Evolutionary conservation across 2,113 vertebrate genomes (phyloP), one percentile per base, ranked within the genome.

Genomic region (Burhinus oedicnemus): DNA sequence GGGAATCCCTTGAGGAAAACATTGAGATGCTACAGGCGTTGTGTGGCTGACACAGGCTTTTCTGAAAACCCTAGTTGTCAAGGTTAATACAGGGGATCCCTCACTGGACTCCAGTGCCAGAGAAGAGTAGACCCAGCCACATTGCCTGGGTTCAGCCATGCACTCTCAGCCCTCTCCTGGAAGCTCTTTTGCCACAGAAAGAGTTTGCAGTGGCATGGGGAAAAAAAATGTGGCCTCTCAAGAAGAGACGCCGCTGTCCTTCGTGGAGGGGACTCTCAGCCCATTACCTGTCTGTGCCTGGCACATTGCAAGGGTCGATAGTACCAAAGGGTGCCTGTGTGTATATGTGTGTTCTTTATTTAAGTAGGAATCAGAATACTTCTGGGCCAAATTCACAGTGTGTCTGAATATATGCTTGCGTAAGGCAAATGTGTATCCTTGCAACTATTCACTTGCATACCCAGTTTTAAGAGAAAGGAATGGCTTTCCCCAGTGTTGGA

Each of bases 261-360:
- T 68, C 36, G 25, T 1, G 0, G 15, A 52, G 58, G 18, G 19
- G 34, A 51, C 38, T 74, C 44, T 81, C 8, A 34, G 32, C 13
- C 16, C 32, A 9, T 71, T 77, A 51, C 26, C 34, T 19, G 5
- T 44, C 47, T 62, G 29, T 51, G 25, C 42, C 40, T 72, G 45
- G 27, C 25, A 40, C 0, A 0, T 49, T 45, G 22, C 61, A 69
- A 27, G 29, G 18, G 20, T 58, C 1, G 0, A 25, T 25, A 69
- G 42, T 52, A 27, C 38, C 25, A 64, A 52, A 62, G 25, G 15
- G 9, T 87, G 12, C 17, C 40, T 38, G 19, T 1, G 1, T 54
- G 16, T 52, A 30, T 54, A 22, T 18, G 15, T 69, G 26, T 18
- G 15, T 69, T 42, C 52, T 68, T 90, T 40, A 11, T 77, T 77